Base-by-base conservation (phyloP, 2,113 vertebrate genomes). In the Etheostoma spectabile region DNA sequence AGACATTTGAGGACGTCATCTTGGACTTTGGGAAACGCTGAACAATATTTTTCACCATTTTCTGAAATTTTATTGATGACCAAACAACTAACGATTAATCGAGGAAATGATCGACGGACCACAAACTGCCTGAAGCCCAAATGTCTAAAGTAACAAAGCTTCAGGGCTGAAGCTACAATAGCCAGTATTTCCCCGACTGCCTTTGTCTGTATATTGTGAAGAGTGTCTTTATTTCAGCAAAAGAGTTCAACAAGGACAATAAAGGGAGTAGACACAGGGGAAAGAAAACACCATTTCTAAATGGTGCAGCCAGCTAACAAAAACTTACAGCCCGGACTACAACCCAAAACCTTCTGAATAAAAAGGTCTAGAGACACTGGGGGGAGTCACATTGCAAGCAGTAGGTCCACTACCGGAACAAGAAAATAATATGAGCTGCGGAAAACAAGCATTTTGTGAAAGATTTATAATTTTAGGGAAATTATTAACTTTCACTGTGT, bases 321-420 rank as follows among this genome's bases (percentile, higher is more conserved):
- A 74, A 70, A 77, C 22, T 45, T 48, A 81, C 3, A 52, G 46
- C 24, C 30, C 42, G 61, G 75, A 71, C 53, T 65, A 65, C 15
- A 84, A 48, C 69, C 60, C 63, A 84, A 85, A 86, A 84, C 45
- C 63, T 87, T 87, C 76, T 83, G 76, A 86, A 71, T 72, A 86
- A 87, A 85, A 52, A 88, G 64, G 49, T 16, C 35, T 67, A 48
- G 21, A 48, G 57, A 69, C 38, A 76, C 45, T 33, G 46, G 38
- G 24, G 61, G 57, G 61, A 69, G 30, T 88, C 46, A 30, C 27
- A 66, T 67, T 68, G 7, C 77, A 79, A 79, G 21, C 67, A 71
- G 45, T 10, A 51, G 5, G n/a, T 78, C 27, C 56, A 71, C 53
- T 24, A 59, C 33, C 0, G 3, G 4, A 74, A 38, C 16, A 24